These are phyloP conservation scores for Bos indicus DNA, from an alignment of 2,113 vertebrate genomes.

Conservation along the genomic window DNA sequence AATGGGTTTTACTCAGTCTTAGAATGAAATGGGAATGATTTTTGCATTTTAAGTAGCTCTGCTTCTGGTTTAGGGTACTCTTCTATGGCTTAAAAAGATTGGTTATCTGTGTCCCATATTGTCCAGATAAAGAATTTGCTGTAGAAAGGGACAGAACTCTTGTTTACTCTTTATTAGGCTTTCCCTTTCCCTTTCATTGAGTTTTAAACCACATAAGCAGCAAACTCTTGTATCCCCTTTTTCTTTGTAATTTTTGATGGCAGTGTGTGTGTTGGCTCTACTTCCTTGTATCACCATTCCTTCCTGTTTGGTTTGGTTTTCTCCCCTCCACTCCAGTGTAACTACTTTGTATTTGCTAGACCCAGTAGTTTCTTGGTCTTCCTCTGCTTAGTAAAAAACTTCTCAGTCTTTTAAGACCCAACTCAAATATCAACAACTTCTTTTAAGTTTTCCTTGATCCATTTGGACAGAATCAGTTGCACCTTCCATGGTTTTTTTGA, in stretches of 20 bases:
- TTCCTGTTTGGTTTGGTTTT: not conserved
- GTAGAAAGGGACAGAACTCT: not conserved
- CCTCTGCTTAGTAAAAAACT: not conserved
- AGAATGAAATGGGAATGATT: not conserved
- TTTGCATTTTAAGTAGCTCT: not conserved
- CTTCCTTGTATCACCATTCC: not conserved
- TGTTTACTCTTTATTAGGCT: not conserved
- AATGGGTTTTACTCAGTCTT: not conserved
- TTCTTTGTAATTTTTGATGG: not conserved
- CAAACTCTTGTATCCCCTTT: not conserved
- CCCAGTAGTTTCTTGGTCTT: not conserved
- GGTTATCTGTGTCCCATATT: not conserved
- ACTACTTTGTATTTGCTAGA: not conserved
- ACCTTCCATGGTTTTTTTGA: not conserved
- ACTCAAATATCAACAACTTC: not conserved
- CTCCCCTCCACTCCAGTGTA: not conserved
- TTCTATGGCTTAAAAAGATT: not conserved
- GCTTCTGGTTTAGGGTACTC: not conserved
- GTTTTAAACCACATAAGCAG: not conserved
- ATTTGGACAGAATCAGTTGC: not conserved
- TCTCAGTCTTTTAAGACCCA: not conserved
- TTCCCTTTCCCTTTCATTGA: not conserved
- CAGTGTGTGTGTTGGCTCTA: not conserved
- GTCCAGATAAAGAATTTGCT: slow-evolving; percentile 3
- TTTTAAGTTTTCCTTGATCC: not conserved